A percentile compares a stretch with the other conserved stretches of the same genome.
Conservation (phyloP, 2,888 invertebrate genomes). For the Dynastes tityus region DNA sequence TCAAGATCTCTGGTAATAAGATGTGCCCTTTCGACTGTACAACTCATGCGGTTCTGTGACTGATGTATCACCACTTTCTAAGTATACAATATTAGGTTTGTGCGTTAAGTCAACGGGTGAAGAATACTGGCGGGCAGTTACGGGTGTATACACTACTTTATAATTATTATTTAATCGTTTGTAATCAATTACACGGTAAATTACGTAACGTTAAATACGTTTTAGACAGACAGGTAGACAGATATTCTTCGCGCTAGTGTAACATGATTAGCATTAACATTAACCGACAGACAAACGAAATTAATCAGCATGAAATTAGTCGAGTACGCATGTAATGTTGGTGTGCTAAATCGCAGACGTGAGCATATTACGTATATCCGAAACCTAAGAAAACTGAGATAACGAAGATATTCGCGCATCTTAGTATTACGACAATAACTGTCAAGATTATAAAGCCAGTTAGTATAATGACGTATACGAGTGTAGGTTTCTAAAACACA, state of each 20-base stretch:
- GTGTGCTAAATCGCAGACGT: not conserved
- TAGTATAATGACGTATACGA: not conserved
- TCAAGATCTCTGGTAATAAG: no score
- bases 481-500: slow-evolving; percentile 36
- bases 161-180: slow-evolving; percentile 31
- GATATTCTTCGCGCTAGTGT: slow-evolving; percentile 18
- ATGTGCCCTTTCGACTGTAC: no score
- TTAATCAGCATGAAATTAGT: slow-evolving; percentile 42
- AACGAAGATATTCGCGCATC: not conserved
- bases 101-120: no score
- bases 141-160: not conserved
- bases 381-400: not conserved
- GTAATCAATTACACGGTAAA: slow-evolving; percentile 30
- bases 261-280: slow-evolving; percentile 29
- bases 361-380: not conserved
- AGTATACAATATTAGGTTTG: no score
- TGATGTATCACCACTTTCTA: no score
- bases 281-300: slow-evolving; percentile 34
- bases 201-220: slow-evolving; percentile 28
- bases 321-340: slow-evolving; percentile 3
- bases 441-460: slow-evolving; percentile 31
- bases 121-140: no score
- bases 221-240: slow-evolving; percentile 31
- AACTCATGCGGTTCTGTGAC: no score
- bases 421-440: slow-evolving; percentile 16